Base-by-base conservation (phyloP, 2,113 vertebrate genomes). In the Pygathrix nemaeus region DNA sequence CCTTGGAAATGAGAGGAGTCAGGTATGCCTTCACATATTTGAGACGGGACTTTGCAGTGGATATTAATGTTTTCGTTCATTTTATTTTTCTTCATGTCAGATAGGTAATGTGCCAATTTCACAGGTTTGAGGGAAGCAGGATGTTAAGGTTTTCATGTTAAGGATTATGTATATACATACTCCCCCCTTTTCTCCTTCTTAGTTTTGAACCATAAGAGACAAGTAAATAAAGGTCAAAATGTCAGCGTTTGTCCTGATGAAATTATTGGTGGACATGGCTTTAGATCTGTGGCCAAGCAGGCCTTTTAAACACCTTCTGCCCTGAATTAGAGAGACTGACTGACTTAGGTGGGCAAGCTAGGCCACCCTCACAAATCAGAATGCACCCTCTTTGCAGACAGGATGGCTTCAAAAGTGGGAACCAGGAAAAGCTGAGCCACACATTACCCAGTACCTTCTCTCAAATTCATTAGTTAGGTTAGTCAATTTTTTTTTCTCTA, bases 161-260 rank as follows among this genome's bases (percentile, higher is more conserved):
- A 95, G 59, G 35, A 76, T 55, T 55, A 55, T 7, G 40, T 87
- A 75, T 76, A 6, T 64, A 68, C 10, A 50, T n/a, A 86, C 64
- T 27, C 7, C 32, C 12, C 21, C 25, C 75, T 86, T 94, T 97
- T 45, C 38, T 9, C 8, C 64, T 85, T 75, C 17, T 43, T 64
- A 89, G 32, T 94, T 97, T 94, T 87, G n/a, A 95, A 55, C 45
- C 20, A 88, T 3, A 55, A 59, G 50, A 50, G 21, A 82, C 35
- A 90, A 68, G 30, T 64, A 86, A 84, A 55, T 48, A 68, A 20
- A 92, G n/a, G 70, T 83, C 13, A 83, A 83, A 86, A 92, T 73
- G 35, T 72, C 61, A 97, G 66, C 10, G 25, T 86, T 96, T 57
- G 84, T 91, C 73, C 52, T 73, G 17, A 88, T 68, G 61, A 84